Percentiles rank a stretch among this genome's conserved stretches.
Conservation (phyloP, 1,140 invertebrate species). For the Papilio aristodemus region DNA sequence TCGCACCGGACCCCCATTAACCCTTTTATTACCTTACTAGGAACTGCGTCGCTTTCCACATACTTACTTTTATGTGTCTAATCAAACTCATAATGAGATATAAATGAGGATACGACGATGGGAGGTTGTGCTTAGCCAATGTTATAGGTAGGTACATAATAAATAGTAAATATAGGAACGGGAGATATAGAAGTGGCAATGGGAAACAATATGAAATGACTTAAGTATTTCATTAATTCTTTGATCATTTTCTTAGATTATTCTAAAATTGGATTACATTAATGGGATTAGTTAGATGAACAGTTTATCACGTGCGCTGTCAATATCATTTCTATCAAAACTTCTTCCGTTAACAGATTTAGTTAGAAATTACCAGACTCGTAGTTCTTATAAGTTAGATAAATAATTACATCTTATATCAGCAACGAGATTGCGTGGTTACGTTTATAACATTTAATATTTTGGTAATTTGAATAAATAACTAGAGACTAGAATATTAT, state of each 20-base stretch:
- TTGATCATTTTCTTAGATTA: neutral
- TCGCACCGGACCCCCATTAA: neutral
- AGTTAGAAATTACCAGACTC: neutral
- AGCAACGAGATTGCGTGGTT: too few species aligned
- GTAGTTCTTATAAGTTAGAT: neutral
- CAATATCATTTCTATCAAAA: neutral
- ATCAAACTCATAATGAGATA: neutral
- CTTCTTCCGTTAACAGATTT: constrained; percentile 2
- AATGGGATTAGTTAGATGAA: neutral
- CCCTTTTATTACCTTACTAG: neutral
- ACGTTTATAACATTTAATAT: too few species aligned
- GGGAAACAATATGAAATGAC: too few species aligned
- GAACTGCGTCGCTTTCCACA: neutral
- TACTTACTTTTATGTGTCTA: neutral
- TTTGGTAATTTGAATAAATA: too few species aligned
- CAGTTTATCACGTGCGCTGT: neutral
- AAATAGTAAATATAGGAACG: too few species aligned
- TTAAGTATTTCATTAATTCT: too few species aligned
- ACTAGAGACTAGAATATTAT: too few species aligned
- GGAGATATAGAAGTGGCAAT: too few species aligned
- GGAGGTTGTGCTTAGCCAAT: neutral
- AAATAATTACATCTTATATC: neutral
- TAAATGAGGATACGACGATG: neutral
- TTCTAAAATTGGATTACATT: neutral
- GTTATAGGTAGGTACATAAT: neutral